Evolutionary conservation across 1,140 invertebrate species (phyloP), one percentile per base, ranked within the genome.

Genomic region (Drosophila sp.): DNA sequence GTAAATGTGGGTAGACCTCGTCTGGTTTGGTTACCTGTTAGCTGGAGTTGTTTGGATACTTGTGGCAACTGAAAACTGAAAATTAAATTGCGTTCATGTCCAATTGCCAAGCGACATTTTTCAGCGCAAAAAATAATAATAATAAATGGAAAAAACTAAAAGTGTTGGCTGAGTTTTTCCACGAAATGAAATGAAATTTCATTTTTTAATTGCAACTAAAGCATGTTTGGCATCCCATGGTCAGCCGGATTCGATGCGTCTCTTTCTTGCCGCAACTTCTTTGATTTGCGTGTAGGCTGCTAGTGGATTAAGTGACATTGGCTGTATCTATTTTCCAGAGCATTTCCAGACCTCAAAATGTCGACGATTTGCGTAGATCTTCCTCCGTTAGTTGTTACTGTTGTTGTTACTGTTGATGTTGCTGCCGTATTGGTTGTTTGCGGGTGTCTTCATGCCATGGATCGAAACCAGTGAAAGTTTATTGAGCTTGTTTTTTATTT

Each of bases 401-500:
- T 36, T 34, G 58, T 57, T 70, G 51, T 59, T 63, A 34, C 34
- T 38, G 29, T 69, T 46, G 51, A 21, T 48, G 34, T 71, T 54
- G 51, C 29, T 56, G 59, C 64, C 58, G 61, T 21, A 54, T 8
- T 34, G 16, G 32, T 51, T n/a, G n/a, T 18, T 36, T 58, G 61
- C 53, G 48, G 70, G 45, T 79, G 63, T 40, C 82, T 78, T 86
- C 63, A 58, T 73, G 76, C 40, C 45, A 66, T 72, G 71, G 64
- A 82, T 86, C 81, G 81, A 86, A 86, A 72, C 76, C 79, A 89
- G 83, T 89, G 83, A 89, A 89, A 89, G 83, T 89, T 89, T 89
- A 83, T 89, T 89, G 75, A 80, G 70, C 58, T 56, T 72, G 25
- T 73, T 73, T 32, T 32, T 72, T 50, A 14, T 51, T 21, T 32